phyloP scores from a whole-genome alignment of 2,888 invertebrate species.

The Meiosimyza decipiens region DNA sequence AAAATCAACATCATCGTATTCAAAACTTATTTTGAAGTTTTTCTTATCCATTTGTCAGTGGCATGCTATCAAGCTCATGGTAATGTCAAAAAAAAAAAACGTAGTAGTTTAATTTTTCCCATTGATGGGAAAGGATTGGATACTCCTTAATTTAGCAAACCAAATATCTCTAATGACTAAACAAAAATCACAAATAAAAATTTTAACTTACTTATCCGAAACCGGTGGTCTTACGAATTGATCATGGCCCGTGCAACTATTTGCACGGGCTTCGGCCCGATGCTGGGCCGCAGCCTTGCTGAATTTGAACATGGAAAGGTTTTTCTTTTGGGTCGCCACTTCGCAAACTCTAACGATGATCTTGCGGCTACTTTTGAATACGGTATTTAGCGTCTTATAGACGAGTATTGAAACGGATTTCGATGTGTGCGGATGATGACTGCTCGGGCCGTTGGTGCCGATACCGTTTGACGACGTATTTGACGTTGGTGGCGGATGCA shows the following conservation, averaged over 20 bases:
- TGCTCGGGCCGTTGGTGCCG: constrained; percentile 42
- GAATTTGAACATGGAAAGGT: constrained; percentile 78
- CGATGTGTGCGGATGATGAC: constrained; percentile 54
- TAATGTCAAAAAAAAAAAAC: too few relatives aligned
- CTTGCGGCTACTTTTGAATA: constrained; percentile 67
- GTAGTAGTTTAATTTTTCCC: too few relatives aligned
- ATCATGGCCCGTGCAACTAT: constrained; percentile 83
- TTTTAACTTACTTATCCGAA: constrained; percentile 65
- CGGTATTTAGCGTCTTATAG: constrained; percentile 67
- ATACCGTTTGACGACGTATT: constrained; percentile 45
- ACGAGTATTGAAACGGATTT: constrained; percentile 66
- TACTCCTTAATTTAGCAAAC: too few relatives aligned
- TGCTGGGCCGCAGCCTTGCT: constrained; percentile 62
- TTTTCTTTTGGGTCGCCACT: constrained; percentile 66
- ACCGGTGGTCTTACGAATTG: constrained; percentile 79
- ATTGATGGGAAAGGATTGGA: too few relatives aligned
- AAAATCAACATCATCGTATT: too few relatives aligned
- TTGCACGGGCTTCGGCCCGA: constrained; percentile 70
- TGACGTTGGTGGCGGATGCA: constrained; percentile 48
- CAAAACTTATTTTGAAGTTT: too few relatives aligned
- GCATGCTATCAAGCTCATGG: too few relatives aligned
- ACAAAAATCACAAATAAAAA: background rate
- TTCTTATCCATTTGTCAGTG: too few relatives aligned
- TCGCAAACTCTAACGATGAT: constrained; percentile 67
- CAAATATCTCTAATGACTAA: too few relatives aligned